Percentiles rank a stretch among this genome's conserved stretches.
Evolutionary conservation across 1,140 invertebrate genomes (phyloP).

Genomic region (Listronotus oregonensis): DNA sequence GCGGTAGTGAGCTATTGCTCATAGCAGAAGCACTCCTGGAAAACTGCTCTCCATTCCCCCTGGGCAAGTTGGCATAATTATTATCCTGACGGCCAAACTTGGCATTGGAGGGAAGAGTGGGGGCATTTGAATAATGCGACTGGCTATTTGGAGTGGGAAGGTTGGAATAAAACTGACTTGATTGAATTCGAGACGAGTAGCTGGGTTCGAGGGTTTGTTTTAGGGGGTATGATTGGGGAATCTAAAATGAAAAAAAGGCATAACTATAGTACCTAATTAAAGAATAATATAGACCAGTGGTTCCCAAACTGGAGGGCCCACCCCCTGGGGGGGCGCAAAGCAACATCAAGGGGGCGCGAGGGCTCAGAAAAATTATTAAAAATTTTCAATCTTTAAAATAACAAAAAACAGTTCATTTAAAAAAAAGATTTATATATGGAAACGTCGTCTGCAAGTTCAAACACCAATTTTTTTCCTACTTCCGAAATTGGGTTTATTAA

Average conservation of each 20-base stretch:
- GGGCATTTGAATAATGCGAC: constrained; percentile 40
- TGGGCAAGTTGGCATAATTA: constrained; percentile 45
- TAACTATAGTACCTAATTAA: too few relatives aligned
- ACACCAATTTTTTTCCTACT: too few relatives aligned
- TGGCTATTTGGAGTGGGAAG: constrained; percentile 33
- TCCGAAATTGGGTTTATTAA: too few relatives aligned
- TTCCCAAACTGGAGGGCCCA: too few relatives aligned
- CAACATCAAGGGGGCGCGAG: too few relatives aligned
- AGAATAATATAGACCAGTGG: too few relatives aligned
- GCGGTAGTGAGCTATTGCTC: constrained; percentile 33
- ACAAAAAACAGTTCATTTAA: too few relatives aligned
- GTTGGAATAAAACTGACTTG: constrained; percentile 48
- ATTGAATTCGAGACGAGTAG: constrained; percentile 56
- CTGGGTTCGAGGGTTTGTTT: constrained; percentile 55
- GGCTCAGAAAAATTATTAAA: too few relatives aligned
- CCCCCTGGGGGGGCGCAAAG: too few relatives aligned
- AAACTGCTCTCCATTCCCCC: constrained; percentile 35
- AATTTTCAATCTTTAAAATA: too few relatives aligned
- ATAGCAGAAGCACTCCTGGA: constrained; percentile 36
- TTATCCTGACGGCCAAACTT: constrained; percentile 29
- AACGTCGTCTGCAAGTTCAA: too few relatives aligned
- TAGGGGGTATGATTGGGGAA: constrained; percentile 54
- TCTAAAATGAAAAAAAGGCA: constrained; percentile 38
- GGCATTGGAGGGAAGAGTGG: constrained; percentile 20
- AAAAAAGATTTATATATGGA: too few relatives aligned